A percentile compares a stretch with the other conserved stretches of the same genome.
Evolutionary conservation across 2,888 invertebrate genomes (phyloP).

Genomic region (Scaptomyza parva): DNA sequence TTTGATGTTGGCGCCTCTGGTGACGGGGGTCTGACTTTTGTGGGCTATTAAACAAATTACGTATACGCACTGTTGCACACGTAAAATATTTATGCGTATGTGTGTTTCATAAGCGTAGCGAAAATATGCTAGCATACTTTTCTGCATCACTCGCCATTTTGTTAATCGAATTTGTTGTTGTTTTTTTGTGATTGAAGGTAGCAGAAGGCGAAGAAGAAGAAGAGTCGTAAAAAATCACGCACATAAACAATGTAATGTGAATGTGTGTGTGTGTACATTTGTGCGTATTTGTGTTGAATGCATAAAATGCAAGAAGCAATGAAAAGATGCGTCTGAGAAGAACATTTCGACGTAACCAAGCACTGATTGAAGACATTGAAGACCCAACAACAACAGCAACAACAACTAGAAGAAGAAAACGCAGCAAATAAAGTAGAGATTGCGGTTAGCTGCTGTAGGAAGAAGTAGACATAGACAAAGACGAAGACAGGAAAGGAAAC

Average conservation of each 20-base stretch:
- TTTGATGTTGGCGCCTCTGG: constrained; percentile 59
- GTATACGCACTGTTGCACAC: constrained; percentile 74
- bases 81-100: constrained; percentile 73
- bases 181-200: constrained; percentile 29
- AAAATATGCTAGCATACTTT: constrained; percentile 64
- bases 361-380: neutral
- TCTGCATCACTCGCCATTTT: constrained; percentile 18
- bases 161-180: constrained; percentile 19
- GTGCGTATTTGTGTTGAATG: constrained; percentile 31
- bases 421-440: constrained; percentile 17
- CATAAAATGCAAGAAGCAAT: constrained; percentile 45
- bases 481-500: constrained; percentile 5
- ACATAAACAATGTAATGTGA: constrained; percentile 46
- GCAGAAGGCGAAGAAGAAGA: constrained; percentile 8
- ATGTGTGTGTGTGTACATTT: no score
- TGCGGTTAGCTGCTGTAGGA: constrained; percentile 19
- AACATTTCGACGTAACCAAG: constrained; percentile 23
- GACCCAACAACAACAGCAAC: constrained; percentile 1
- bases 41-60: constrained; percentile 72
- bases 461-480: no score
- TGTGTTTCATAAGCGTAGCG: constrained; percentile 47
- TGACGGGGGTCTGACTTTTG: constrained; percentile 53
- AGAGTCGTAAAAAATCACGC: constrained; percentile 11
- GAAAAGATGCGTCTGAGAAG: constrained; percentile 41
- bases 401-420: neutral